Conservation (phyloP, 2,113 vertebrate species). For the Hassar affinis region DNA sequence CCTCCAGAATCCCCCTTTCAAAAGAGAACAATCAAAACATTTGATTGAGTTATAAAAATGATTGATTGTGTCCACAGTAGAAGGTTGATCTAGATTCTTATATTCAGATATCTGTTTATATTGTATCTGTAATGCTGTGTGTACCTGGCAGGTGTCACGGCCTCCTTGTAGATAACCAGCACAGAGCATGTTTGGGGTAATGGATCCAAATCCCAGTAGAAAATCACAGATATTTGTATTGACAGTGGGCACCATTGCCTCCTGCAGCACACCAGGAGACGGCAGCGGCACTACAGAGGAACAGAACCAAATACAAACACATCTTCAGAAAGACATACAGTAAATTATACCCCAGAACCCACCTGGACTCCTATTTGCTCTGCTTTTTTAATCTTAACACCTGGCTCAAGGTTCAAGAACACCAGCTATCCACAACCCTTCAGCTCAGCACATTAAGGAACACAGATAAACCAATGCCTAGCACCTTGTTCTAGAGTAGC, state of each 20-base stretch:
- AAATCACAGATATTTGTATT: not conserved
- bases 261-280: constrained; percentile 39
- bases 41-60: too few relatives aligned
- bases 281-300: constrained; percentile 3
- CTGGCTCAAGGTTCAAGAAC: not conserved
- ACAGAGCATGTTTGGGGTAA: constrained; percentile 39
- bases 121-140: too few relatives aligned
- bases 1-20: constrained; percentile 47
- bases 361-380: too few relatives aligned
- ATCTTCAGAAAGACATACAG: too few relatives aligned
- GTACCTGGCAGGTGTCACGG: constrained; percentile 45
- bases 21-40: too few relatives aligned
- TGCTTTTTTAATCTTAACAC: not conserved
- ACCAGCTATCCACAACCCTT: not conserved
- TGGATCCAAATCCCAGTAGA: not conserved
- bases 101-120: too few relatives aligned
- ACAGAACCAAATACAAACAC: too few relatives aligned
- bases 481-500: not conserved
- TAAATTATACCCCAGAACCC: too few relatives aligned
- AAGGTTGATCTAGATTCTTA: too few relatives aligned
- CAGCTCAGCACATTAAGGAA: not conserved
- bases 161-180: constrained; percentile 30
- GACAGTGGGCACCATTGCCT: constrained; percentile 7
- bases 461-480: not conserved
- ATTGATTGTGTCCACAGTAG: too few relatives aligned